A percentile compares a stretch with the other conserved stretches of the same genome.
These are phyloP conservation scores for Melangyna quadrimaculata DNA, from an alignment of 2,888 invertebrate species.

Conservation along the genomic window DNA sequence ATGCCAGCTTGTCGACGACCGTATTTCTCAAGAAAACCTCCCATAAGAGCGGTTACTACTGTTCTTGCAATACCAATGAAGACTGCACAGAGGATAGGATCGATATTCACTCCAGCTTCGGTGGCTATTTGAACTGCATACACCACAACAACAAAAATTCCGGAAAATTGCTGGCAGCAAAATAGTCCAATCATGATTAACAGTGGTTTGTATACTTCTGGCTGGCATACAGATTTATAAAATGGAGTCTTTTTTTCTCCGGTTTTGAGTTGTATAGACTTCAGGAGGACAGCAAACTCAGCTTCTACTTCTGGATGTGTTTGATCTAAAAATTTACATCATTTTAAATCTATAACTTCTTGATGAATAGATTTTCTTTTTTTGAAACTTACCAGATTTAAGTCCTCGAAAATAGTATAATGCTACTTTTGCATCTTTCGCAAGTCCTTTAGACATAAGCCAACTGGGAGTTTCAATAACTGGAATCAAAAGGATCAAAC, in stretches of 20 bases:
- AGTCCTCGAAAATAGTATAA: slow-evolving; percentile 85
- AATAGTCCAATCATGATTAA: slow-evolving; percentile 84
- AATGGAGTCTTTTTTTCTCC: slow-evolving; percentile 76
- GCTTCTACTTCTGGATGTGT: slow-evolving; percentile 76
- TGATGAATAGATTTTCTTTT: not conserved
- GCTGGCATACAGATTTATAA: slow-evolving; percentile 74
- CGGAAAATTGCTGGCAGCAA: slow-evolving; percentile 86
- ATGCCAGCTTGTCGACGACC: slow-evolving; percentile 86
- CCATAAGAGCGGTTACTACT: slow-evolving; percentile 84
- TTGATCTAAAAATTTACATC: slow-evolving; percentile 71
- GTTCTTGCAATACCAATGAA: slow-evolving; percentile 85
- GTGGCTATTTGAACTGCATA: slow-evolving; percentile 87
- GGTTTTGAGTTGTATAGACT: slow-evolving; percentile 74
- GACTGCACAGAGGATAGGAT: slow-evolving; percentile 86
- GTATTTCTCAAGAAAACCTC: slow-evolving; percentile 84
- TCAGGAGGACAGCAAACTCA: slow-evolving; percentile 76
- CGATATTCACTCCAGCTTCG: slow-evolving; percentile 84
- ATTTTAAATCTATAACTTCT: not conserved
- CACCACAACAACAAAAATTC: slow-evolving; percentile 87
- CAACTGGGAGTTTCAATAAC: slow-evolving; percentile 87
- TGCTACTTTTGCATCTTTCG: slow-evolving; percentile 83
- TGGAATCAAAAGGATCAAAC: slow-evolving; percentile 81
- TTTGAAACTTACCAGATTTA: slow-evolving; percentile 62
- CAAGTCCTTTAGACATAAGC: slow-evolving; percentile 84
- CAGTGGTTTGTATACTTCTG: slow-evolving; percentile 80